A percentile compares a stretch with the other conserved stretches of the same genome.
Evolutionary conservation across 2,888 invertebrate species (phyloP).

Genomic region (Volucella inflata): DNA sequence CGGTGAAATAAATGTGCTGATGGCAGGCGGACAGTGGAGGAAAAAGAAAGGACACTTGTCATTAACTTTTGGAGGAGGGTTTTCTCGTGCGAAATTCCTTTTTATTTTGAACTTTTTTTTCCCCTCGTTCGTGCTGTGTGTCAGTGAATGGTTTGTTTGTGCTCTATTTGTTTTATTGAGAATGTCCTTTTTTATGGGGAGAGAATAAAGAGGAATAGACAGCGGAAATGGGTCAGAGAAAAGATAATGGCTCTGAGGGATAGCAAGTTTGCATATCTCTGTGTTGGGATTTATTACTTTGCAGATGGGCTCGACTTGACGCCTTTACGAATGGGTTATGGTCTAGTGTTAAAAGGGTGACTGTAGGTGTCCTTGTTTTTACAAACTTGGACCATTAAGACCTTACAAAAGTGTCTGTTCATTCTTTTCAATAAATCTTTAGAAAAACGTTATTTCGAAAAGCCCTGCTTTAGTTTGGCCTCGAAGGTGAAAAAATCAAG

Average conservation of each 20-base stretch:
- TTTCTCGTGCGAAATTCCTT: slow-evolving; percentile 32
- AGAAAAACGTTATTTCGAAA: too few relatives aligned
- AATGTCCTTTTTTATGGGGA: slow-evolving; percentile 2
- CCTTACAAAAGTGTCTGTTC: too few relatives aligned
- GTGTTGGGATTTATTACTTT: slow-evolving; percentile 54
- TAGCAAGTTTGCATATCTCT: slow-evolving; percentile 63
- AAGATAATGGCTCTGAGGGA: slow-evolving; percentile 49
- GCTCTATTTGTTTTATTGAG: slow-evolving; percentile 68
- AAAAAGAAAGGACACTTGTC: slow-evolving; percentile 50
- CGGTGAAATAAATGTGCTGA: slow-evolving; percentile 46
- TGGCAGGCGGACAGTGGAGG: neutral
- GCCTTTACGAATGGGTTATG: neutral
- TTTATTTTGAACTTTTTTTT: neutral
- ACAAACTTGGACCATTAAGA: too few relatives aligned
- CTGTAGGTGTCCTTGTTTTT: neutral
- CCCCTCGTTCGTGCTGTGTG: neutral
- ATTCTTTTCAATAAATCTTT: too few relatives aligned
- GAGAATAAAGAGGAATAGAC: neutral
- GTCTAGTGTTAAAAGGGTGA: slow-evolving; percentile 12
- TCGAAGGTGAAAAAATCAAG: too few relatives aligned
- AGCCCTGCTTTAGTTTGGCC: too few relatives aligned
- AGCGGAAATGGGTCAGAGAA: neutral
- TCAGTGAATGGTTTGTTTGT: slow-evolving; percentile 62
- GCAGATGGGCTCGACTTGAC: slow-evolving; percentile 47
- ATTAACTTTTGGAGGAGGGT: slow-evolving; percentile 65